Evolutionary conservation across 2,797 vertebrate species (phyloP).

Genomic region (Takifugu ocellatus): DNA sequence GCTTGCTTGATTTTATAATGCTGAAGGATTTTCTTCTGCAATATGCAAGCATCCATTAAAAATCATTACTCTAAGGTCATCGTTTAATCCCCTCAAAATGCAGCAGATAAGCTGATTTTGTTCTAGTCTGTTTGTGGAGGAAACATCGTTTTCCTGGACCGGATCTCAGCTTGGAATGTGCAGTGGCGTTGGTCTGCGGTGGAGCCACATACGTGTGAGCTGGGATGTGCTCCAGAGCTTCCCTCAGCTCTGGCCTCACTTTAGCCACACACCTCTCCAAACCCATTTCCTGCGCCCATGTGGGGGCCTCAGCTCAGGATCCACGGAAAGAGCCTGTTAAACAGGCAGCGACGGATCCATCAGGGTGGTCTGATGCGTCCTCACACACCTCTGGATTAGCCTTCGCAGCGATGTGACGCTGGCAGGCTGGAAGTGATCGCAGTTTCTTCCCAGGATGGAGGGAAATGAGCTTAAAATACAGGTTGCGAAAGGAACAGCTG

Average conservation of each 20-base stretch:
- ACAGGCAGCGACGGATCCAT: constrained; percentile 41
- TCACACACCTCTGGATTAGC: background rate
- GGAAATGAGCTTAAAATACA: background rate
- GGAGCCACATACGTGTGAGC: constrained; percentile 17
- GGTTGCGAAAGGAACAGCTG: background rate
- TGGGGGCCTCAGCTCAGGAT: constrained; percentile 31
- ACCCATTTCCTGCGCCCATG: constrained; percentile 34
- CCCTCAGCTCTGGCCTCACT: constrained; percentile 54
- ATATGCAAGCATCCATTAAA: constrained; percentile 40
- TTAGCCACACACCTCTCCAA: constrained; percentile 26
- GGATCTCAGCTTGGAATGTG: constrained; percentile 48
- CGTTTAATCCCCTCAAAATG: constrained; percentile 47
- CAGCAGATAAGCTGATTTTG: constrained; percentile 55
- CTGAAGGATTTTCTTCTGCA: constrained; percentile 35
- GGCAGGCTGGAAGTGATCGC: background rate
- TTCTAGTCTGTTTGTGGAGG: constrained; percentile 33
- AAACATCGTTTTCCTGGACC: constrained; percentile 49
- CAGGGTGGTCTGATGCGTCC: constrained; percentile 10
- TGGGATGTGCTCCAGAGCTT: constrained; percentile 38
- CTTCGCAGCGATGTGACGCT: constrained; percentile 6
- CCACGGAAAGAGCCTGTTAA: constrained; percentile 55
- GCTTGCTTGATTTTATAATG: constrained; percentile 42
- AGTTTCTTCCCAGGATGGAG: background rate
- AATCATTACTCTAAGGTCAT: constrained; percentile 48
- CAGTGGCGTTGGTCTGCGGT: constrained; percentile 24